Evolutionary conservation across 2,888 invertebrate species (phyloP).

Genomic region (Hypena proboscidalis): DNA sequence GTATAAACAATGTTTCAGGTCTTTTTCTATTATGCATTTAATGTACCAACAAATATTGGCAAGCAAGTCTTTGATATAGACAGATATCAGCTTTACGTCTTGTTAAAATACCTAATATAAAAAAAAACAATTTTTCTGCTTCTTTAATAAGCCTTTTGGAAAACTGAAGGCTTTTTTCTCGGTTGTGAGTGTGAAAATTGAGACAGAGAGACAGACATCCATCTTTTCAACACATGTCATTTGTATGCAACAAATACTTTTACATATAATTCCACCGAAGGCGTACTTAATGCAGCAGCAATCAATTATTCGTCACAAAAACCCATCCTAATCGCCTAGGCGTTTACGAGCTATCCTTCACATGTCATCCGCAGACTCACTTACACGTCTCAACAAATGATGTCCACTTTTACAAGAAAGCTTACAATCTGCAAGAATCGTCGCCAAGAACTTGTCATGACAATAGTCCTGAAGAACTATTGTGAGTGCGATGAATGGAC

Average conservation of each 20-base stretch:
- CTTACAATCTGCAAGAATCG: constrained; percentile 25
- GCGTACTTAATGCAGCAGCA: too few species aligned
- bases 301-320: constrained; percentile 17
- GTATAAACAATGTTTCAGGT: too few species aligned
- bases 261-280: neutral
- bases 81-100: too few species aligned
- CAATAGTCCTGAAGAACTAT: constrained; percentile 28
- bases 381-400: constrained; percentile 18
- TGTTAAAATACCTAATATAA: too few species aligned
- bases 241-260: neutral
- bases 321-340: constrained; percentile 20
- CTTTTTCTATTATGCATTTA: too few species aligned
- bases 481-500: constrained; percentile 15
- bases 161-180: too few species aligned
- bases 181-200: too few species aligned
- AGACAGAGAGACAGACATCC: too few species aligned
- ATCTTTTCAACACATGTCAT: neutral
- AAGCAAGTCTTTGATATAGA: too few species aligned
- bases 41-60: too few species aligned
- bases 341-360: constrained; percentile 24
- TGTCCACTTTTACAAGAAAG: constrained; percentile 22
- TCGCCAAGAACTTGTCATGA: constrained; percentile 6
- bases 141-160: too few species aligned
- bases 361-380: constrained; percentile 17
- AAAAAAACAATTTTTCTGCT: too few species aligned